Base-by-base conservation (phyloP, 2,888 invertebrate species). In the Aphrophora alni region DNA sequence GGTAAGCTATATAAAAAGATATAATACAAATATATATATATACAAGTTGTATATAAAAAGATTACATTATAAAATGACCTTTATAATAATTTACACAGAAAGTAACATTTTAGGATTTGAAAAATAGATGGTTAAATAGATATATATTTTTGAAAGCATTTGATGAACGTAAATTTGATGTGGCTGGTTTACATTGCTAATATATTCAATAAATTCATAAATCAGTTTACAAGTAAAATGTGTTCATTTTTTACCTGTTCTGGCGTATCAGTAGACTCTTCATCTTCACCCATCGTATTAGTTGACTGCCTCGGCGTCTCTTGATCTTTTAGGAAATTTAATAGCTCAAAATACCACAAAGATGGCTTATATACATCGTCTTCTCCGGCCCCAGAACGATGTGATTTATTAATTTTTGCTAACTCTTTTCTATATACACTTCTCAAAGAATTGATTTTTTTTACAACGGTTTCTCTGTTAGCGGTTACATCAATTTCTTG, bases 361-460 rank as follows among this genome's bases (percentile, higher is more conserved):
- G 78, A 78, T 75, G 82, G 82, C 76, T 82, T 78, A 69, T 81
- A 82, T 25, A 77, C 79, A 28, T 81, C 81, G 69, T 82, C 82
- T 79, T 81, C 76, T 79, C 80, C 81, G 76, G 81, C 80, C 76
- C 82, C 82, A 81, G 80, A 82, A 75, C 80, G 79, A 75, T 79
- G 82, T n/a, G 82, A 81, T 68, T 81, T 80, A 68, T 82, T 80
- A 17, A 82, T 70, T 78, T 82, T 82, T 59, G 75, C 75, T 70
- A 81, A 77, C 75, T 85, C 85, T 83, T 84, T 85, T 3, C 84
- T 76, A 71, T 83, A 84, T 38, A 82, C 82, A 21, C 81, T 83
- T 68, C 85, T 70, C 71, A 85, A 76, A 71, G 81, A 83, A 81
- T 85, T 85, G 69, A 85, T 83, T 81, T 85, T 86, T 83, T 85